phyloP scores from a whole-genome alignment of 1,140 invertebrate species.

The Yoshiicerus persimilis region DNA sequence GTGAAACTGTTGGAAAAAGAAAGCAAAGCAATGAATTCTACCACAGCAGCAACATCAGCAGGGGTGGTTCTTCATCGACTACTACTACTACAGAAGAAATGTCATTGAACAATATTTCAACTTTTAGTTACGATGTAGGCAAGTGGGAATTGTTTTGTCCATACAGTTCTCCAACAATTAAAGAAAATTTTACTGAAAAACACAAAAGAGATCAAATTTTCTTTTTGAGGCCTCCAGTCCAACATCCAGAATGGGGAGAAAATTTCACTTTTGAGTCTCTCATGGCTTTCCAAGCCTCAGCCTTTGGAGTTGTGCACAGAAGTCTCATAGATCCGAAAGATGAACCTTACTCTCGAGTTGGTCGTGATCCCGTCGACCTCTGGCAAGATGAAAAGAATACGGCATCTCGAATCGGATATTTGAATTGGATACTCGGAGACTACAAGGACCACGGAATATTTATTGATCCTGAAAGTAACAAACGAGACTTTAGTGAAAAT shows the following conservation, averaged over 20 bases:
- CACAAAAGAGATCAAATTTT: neutral
- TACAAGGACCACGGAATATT: constrained; percentile 6
- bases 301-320: constrained; percentile 6
- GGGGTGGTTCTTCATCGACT: no score
- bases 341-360: neutral
- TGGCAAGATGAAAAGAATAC: neutral
- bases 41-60: no score
- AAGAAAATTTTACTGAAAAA: no score
- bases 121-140: neutral
- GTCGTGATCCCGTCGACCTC: neutral
- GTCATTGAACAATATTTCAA: neutral
- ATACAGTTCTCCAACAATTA: neutral
- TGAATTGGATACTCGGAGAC: constrained; percentile 12
- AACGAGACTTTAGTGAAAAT: neutral
- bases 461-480: neutral
- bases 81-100: no score
- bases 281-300: neutral
- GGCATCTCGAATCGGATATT: neutral
- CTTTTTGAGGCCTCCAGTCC: neutral
- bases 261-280: neutral
- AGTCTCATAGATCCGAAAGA: neutral
- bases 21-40: no score
- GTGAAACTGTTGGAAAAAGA: neutral
- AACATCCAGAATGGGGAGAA: neutral
- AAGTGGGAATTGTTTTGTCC: neutral